These are phyloP conservation scores for Eupithecia subfuscata DNA, from an alignment of 2,888 invertebrate genomes.

Conservation along the genomic window DNA sequence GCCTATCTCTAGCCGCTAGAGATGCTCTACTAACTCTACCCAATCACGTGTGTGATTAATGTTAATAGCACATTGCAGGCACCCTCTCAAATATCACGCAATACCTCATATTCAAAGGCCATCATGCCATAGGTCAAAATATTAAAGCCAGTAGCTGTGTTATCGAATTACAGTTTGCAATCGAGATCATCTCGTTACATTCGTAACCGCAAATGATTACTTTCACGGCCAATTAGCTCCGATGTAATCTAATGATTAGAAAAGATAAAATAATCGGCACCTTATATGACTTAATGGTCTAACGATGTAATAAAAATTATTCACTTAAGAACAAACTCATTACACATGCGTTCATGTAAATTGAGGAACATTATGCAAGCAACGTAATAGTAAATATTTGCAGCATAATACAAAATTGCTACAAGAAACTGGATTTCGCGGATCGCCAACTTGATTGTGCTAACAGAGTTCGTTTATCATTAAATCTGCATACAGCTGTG, in stretches of 20 bases:
- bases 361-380: slow-evolving; percentile 30
- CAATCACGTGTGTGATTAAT: not conserved
- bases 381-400: slow-evolving; percentile 30
- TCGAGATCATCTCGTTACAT: not conserved
- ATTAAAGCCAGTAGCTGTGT: not conserved
- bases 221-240: slow-evolving; percentile 21
- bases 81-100: not conserved
- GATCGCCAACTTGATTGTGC: not conserved
- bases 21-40: not conserved
- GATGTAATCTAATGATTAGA: slow-evolving; percentile 7
- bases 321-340: not conserved
- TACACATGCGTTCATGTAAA: slow-evolving; percentile 16
- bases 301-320: slow-evolving; percentile 14
- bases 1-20: not conserved
- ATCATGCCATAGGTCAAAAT: slow-evolving; percentile 5
- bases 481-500: not conserved
- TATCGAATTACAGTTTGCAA: not conserved
- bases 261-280: slow-evolving; percentile 15
- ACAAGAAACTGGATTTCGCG: slow-evolving; percentile 18
- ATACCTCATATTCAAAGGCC: not conserved
- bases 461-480: not conserved
- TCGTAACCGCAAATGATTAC: slow-evolving; percentile 16
- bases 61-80: not conserved
- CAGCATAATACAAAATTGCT: slow-evolving; percentile 21
- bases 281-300: slow-evolving; percentile 12